Conservation (phyloP, 2,113 vertebrate genomes). For the Bubalus kerabau region DNA sequence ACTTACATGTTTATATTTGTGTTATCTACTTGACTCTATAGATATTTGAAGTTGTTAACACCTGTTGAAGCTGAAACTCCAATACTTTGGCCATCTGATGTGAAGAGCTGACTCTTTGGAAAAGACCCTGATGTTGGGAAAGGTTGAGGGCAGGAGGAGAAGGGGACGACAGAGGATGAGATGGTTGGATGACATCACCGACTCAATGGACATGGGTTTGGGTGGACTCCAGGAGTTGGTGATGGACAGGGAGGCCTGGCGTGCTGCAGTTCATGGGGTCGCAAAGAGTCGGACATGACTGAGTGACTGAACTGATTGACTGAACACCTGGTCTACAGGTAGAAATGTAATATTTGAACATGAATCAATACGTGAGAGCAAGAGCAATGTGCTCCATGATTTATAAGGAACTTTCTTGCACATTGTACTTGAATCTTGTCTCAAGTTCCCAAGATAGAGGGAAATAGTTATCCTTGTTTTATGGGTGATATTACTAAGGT, state of each 20-base stretch:
- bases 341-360: not conserved
- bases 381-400: not conserved
- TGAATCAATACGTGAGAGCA: not conserved
- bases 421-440: not conserved
- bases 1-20: not conserved
- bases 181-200: too few relatives aligned
- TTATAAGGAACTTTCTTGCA: not conserved
- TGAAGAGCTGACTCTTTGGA: too few relatives aligned
- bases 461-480: not conserved
- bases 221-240: too few relatives aligned
- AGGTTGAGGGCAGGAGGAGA: too few relatives aligned
- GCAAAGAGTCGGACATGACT: not conserved
- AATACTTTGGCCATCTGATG: too few relatives aligned
- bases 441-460: not conserved
- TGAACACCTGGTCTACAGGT: not conserved
- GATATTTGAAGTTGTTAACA: not conserved
- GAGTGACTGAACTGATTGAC: too few relatives aligned
- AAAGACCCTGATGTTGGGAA: too few relatives aligned
- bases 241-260: too few relatives aligned
- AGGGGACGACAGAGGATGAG: too few relatives aligned
- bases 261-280: fast-evolving
- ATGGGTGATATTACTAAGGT: not conserved
- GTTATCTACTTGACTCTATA: not conserved
- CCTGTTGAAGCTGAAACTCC: too few relatives aligned
- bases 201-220: too few relatives aligned